Evolutionary conservation across 2,888 invertebrate genomes (phyloP), one percentile per base, ranked within the genome.

Genomic region (Ophion costatus): DNA sequence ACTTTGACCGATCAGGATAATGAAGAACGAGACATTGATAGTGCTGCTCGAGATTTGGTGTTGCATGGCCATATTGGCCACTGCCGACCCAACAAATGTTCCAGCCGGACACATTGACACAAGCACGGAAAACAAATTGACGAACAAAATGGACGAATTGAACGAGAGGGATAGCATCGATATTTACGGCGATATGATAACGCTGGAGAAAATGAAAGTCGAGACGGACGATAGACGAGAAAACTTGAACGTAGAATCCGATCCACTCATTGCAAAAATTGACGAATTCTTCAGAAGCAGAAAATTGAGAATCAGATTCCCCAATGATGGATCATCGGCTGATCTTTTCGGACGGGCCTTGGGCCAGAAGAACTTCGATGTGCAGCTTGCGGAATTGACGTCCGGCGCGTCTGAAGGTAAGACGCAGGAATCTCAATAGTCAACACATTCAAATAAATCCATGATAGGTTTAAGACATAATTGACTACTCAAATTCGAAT

Each of bases 351-450:
- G 93, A 20, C 89, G 94, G 45, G 93, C 93, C 14, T 81, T 93
- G 56, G 93, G 93, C 1, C 87, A 90, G 45, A 92, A 90, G 71
- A 89, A 90, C n/a, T 61, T 93, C 75, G 90, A 89, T 22, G 86
- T 93, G 57, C 90, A 91, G 82, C 90, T 94, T 0, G 87, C 87
- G 74, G 89, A 88, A 38, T 84, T 94, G 57, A 89, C 90, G 6
- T 86, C 87, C 0, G 93, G 92, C 70, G 90, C 92, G 29, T 93
- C 93, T 2, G 93, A 93, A 92, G 93, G 93, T 93, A 73, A 91
- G 88, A 83, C 45, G 6, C 38, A 38, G 38, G 9, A 38, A 38
- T 38, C 38, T 9, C 38, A 38, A 38, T 38, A 38, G 0, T 80
- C 22, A 51, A 29, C n/a, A 33, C 11, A 33, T 38, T n/a, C n/a